These are phyloP conservation scores for Invenusta paracnida DNA, from an alignment of 2,888 invertebrate species.

Conservation along the genomic window DNA sequence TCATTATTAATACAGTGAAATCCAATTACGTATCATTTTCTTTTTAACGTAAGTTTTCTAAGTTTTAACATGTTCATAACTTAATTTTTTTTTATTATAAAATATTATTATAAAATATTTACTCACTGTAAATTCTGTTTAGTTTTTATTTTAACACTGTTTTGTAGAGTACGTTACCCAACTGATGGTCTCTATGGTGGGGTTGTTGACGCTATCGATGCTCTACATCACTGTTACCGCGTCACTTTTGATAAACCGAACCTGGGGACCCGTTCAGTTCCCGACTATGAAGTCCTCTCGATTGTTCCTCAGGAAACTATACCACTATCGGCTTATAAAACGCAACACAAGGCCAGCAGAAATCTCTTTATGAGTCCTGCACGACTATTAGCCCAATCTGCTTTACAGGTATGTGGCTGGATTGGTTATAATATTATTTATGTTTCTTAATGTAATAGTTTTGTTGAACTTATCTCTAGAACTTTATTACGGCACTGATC, in stretches of 20 bases:
- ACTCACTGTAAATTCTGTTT: too few relatives aligned
- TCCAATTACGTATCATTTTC: too few relatives aligned
- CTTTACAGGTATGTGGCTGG: slow-evolving; percentile 35
- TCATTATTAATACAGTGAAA: too few relatives aligned
- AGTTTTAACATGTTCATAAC: too few relatives aligned
- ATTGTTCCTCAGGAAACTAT: slow-evolving; percentile 86
- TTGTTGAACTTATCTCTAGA: too few relatives aligned
- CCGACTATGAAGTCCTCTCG: slow-evolving; percentile 83
- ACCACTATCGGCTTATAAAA: slow-evolving; percentile 69
- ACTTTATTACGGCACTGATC: too few relatives aligned
- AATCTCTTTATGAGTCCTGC: slow-evolving; percentile 45
- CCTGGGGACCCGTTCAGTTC: slow-evolving; percentile 87
- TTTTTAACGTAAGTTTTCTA: too few relatives aligned
- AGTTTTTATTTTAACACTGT: too few relatives aligned
- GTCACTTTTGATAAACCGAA: slow-evolving; percentile 87
- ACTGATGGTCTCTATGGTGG: slow-evolving; percentile 44
- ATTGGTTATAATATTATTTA: too few relatives aligned
- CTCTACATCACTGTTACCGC: slow-evolving; percentile 84
- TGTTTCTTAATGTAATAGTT: too few relatives aligned
- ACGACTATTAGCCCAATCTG: slow-evolving; percentile 44
- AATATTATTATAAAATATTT: too few relatives aligned
- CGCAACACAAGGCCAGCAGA: slow-evolving; percentile 44
- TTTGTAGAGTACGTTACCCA: slow-evolving; percentile 41
- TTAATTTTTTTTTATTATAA: too few relatives aligned
- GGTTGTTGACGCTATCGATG: slow-evolving; percentile 81